A percentile compares a stretch with the other conserved stretches of the same genome.
phyloP scores from a whole-genome alignment of 2,797 vertebrate species.

The Hyperoplus lanceolatus region DNA sequence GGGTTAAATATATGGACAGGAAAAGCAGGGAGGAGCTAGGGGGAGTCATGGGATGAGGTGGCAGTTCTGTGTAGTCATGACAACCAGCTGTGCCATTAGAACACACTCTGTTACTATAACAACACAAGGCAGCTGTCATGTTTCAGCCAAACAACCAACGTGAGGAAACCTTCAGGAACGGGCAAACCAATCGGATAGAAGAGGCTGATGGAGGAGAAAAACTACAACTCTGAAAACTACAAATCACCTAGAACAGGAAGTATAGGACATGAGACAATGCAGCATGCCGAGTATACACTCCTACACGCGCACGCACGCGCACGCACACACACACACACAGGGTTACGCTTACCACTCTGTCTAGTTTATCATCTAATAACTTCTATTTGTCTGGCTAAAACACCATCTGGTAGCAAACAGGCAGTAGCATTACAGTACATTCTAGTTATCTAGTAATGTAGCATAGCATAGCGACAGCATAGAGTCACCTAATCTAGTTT shows the following conservation, averaged over 20 bases:
- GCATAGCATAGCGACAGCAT: slow-evolving; percentile 19
- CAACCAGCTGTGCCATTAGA: slow-evolving; percentile 78
- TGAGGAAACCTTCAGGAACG: slow-evolving; percentile 47
- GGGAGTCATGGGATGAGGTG: slow-evolving; percentile 1
- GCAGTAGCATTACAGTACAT: slow-evolving; percentile 10
- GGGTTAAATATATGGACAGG: slow-evolving; percentile 45
- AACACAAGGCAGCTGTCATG: slow-evolving; percentile 62
- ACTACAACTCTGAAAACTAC: slow-evolving; percentile 31
- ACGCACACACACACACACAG: not conserved
- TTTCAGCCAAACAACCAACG: slow-evolving; percentile 74
- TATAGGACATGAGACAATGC: slow-evolving; percentile 30
- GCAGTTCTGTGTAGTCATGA: slow-evolving; percentile 71
- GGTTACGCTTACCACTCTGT: not conserved
- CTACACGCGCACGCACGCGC: not conserved
- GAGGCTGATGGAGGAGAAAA: slow-evolving; percentile 18
- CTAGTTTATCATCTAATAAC: not conserved
- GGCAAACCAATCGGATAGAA: slow-evolving; percentile 51
- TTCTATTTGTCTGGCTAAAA: slow-evolving; percentile 65
- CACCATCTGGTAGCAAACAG: slow-evolving; percentile 38
- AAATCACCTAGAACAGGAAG: slow-evolving; percentile 53
- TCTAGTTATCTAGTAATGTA: not conserved
- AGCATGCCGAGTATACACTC: slow-evolving; percentile 15
- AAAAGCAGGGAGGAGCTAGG: not conserved
- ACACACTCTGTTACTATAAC: slow-evolving; percentile 67
- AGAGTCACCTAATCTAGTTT: slow-evolving; percentile 10